phyloP scores from a whole-genome alignment of 2,113 vertebrate genomes.

The Catharus fuscescens region DNA sequence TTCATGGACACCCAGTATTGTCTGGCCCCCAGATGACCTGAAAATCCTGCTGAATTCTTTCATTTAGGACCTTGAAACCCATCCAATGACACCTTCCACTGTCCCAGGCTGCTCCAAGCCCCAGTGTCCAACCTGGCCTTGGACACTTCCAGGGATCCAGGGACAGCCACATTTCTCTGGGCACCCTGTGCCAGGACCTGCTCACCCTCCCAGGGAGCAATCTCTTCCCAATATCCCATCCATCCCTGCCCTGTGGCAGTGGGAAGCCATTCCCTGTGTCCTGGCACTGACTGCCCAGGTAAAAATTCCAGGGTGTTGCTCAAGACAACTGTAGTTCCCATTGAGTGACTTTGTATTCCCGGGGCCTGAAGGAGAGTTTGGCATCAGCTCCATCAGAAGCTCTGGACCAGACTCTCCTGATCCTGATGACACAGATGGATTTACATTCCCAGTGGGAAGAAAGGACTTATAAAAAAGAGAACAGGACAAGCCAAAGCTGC shows the following conservation, averaged over 20 bases:
- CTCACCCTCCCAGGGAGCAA: neutral
- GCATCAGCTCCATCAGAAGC: neutral
- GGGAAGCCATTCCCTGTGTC: neutral
- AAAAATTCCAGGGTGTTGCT: neutral
- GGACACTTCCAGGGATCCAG: neutral
- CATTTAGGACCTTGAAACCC: neutral
- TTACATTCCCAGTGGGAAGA: neutral
- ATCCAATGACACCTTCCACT: rapidly evolving
- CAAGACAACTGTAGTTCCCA: neutral
- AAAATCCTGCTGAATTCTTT: neutral
- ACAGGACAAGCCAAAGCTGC: neutral
- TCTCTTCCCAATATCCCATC: neutral
- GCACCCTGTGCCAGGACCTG: neutral
- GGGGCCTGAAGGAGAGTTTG: neutral
- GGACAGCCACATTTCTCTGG: neutral
- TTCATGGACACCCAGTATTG: neutral
- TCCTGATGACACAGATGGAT: neutral
- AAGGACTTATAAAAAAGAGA: neutral
- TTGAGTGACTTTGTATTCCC: neutral
- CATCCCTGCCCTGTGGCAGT: rapidly evolving
- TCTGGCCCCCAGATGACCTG: neutral
- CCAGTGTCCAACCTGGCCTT: neutral
- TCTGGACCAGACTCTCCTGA: neutral
- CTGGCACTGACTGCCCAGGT: neutral
- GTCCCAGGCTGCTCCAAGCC: neutral